These are phyloP conservation scores for Sturnus vulgaris DNA, from an alignment of 2,113 vertebrate genomes.

Conservation along the genomic window DNA sequence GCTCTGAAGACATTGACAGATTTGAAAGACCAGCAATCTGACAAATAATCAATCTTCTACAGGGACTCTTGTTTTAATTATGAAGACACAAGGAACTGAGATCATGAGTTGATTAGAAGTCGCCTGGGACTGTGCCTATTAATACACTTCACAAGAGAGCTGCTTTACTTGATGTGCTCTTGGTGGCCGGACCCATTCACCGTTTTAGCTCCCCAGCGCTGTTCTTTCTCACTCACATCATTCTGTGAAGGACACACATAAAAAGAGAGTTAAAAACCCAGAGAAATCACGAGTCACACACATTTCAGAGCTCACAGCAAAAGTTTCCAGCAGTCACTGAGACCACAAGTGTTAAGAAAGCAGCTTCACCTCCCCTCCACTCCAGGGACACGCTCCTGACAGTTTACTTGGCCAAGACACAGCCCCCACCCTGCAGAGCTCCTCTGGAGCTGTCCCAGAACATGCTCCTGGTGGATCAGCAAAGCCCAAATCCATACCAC, in stretches of 20 bases:
- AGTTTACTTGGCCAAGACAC: neutral
- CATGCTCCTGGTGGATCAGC: rapidly evolving
- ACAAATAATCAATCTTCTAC: neutral
- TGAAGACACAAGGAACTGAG: neutral
- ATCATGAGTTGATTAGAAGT: neutral
- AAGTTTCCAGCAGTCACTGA: neutral
- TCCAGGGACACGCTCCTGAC: neutral
- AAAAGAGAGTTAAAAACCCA: neutral
- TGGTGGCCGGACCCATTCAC: constrained; percentile 93
- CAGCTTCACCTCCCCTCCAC: neutral
- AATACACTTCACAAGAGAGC: neutral
- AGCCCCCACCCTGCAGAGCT: neutral
- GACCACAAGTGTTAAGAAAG: neutral
- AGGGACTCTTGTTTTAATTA: constrained; percentile 23
- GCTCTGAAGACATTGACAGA: neutral
- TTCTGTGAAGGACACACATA: constrained; percentile 75
- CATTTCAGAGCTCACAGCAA: neutral
- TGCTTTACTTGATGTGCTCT: constrained; percentile 91
- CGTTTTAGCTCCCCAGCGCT: constrained; percentile 96
- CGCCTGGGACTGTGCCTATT: neutral
- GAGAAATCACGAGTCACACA: neutral
- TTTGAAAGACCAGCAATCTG: neutral
- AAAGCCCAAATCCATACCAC: constrained; percentile 75
- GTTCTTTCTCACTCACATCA: constrained; percentile 93
- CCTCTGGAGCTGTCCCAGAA: rapidly evolving